Evolutionary conservation across 2,888 invertebrate genomes (phyloP), one percentile per base, ranked within the genome.

Genomic region (Eutolmus rufibarbis): DNA sequence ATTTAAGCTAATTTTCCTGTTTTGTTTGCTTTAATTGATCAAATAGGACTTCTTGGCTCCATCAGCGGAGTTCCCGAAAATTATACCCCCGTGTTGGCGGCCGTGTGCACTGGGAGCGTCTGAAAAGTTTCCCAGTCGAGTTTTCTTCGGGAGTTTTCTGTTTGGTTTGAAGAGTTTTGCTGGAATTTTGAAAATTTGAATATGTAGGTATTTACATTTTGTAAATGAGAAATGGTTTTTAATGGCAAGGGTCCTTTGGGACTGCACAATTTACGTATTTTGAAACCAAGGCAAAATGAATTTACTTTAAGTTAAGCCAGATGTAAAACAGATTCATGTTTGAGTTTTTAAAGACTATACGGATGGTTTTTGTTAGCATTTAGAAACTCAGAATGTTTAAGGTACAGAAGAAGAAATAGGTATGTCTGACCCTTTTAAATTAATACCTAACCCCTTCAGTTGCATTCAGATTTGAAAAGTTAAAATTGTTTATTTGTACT

Each of bases 1-100:
- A 57, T 56, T 85, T 85, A 28, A 85, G 40, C 74, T 85, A 74
- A 74, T 85, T 46, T 85, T 46, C 5, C 16, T 74, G 85, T 85
- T 74, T 43, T 74, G 74, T 85, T 74, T 85, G n/a, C 23, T 74
- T 74, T 74, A 74, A 85, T 85, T 85, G 74, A 85, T 74, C 74
- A 74, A 85, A 74, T 85, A 85, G 74, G 40, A 74, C 19, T 85
- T 74, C 23, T 74, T 66, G 40, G 40, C 66, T 66, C 66, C 66
- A 66, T 66, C 66, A 28, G 28, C 28, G 8, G 66, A 23, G 66
- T 23, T 28, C 9, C 23, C n/a, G 28, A 66, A 28, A 66, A 66
- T 66, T 66, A 66, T 23, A 66, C 14, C 28, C 19, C 19, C 2
- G 19, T 57, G 57, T 57, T 57, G 57, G 57, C 19, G 19, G 5